Evolutionary conservation across 2,797 vertebrate species (phyloP).

Genomic region (Prunella strophiata): DNA sequence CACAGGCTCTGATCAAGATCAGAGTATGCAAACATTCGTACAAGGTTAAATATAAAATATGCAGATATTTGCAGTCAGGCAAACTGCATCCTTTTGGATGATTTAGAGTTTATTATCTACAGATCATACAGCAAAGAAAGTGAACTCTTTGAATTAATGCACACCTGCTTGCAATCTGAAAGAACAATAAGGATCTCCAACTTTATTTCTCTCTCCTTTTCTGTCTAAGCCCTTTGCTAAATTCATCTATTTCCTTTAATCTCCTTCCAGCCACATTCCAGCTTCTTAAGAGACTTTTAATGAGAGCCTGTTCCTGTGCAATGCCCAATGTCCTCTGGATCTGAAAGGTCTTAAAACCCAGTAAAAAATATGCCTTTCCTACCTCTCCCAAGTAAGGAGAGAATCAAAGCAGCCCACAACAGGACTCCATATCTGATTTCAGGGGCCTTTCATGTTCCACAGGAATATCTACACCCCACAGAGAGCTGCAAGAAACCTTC

Average conservation of each 20-base stretch:
- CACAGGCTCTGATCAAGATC: background rate
- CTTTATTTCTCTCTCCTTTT: conserved; percentile 53
- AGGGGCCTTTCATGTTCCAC: conserved; percentile 49
- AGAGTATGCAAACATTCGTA: background rate
- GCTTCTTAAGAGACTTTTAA: conserved; percentile 69
- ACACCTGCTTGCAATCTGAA: conserved; percentile 57
- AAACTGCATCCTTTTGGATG: background rate
- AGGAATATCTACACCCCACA: background rate
- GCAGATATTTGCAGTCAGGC: conserved; percentile 36
- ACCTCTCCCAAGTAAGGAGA: conserved; percentile 19
- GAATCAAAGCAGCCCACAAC: conserved; percentile 51
- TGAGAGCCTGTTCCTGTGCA: conserved; percentile 60
- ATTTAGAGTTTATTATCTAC: conserved; percentile 53
- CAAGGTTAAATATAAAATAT: conserved; percentile 29
- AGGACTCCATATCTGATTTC: conserved; percentile 53
- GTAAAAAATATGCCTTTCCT: conserved; percentile 37
- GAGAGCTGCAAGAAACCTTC: background rate
- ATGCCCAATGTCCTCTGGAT: conserved; percentile 49
- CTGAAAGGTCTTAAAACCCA: conserved; percentile 48
- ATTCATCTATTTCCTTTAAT: conserved; percentile 68
- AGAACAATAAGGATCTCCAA: conserved; percentile 62
- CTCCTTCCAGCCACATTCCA: conserved; percentile 72
- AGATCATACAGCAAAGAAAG: conserved; percentile 27
- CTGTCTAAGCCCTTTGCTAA: conserved; percentile 50
- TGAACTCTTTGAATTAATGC: conserved; percentile 59